These are phyloP conservation scores for Ascidia mentula DNA, from an alignment of 23 tunicate genomes.

Conservation along the genomic window DNA sequence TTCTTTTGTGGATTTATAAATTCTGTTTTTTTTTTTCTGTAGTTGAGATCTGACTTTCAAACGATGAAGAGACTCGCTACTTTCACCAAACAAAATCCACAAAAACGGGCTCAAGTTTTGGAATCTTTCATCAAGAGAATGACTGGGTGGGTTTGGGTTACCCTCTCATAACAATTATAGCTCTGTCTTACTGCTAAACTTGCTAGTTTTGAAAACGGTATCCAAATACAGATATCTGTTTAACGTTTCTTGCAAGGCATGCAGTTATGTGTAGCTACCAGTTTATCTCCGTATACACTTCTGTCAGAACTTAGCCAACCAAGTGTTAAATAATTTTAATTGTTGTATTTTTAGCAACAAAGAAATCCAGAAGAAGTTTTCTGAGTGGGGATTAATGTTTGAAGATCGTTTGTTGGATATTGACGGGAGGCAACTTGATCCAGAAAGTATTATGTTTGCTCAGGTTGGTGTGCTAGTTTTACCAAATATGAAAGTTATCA, in stretches of 20 bases:
- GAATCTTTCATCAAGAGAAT: conserved; percentile 51
- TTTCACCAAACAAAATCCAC: conserved; percentile 87
- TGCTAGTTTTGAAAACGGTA: too few relatives aligned
- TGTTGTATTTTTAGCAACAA: conserved; percentile 40
- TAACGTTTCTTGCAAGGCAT: too few relatives aligned
- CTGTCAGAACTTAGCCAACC: too few relatives aligned
- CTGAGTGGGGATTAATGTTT: conserved; percentile 73
- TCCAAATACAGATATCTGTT: too few relatives aligned
- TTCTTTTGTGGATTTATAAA: neutral
- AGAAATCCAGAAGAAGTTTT: conserved; percentile 36
- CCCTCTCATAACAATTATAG: too few relatives aligned
- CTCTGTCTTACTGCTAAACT: too few relatives aligned
- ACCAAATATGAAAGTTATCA: too few relatives aligned
- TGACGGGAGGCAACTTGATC: conserved; percentile 43
- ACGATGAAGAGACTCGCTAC: conserved; percentile 82
- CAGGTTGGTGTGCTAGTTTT: neutral
- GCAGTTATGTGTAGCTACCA: too few relatives aligned
- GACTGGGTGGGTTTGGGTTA: conserved; percentile 46
- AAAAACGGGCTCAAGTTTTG: conserved; percentile 48
- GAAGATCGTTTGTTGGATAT: conserved; percentile 34
- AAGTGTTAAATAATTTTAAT: neutral
- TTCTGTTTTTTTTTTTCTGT: neutral
- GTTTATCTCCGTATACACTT: too few relatives aligned
- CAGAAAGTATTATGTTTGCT: conserved; percentile 70
- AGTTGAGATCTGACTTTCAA: conserved; percentile 81